Evolutionary conservation across 2,113 vertebrate species (phyloP).

Genomic region (Aegotheles bennettii): DNA sequence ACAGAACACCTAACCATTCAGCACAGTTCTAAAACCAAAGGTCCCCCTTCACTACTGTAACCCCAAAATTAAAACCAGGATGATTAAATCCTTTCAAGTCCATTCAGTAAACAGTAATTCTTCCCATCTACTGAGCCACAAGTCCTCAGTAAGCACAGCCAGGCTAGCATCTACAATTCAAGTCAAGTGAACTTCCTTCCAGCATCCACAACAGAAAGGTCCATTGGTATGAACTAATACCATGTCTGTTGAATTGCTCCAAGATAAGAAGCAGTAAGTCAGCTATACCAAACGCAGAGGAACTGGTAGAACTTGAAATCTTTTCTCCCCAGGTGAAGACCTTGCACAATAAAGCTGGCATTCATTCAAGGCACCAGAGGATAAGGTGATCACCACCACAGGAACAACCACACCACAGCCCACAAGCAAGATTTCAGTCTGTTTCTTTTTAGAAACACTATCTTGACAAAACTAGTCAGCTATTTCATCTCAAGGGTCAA

Average conservation of each 20-base stretch:
- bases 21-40: not conserved
- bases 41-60: not conserved
- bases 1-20: not conserved
- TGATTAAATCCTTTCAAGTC: not conserved
- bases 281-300: not conserved
- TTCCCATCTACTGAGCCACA: not conserved
- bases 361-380: not conserved
- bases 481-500: not conserved
- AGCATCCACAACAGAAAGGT: not conserved
- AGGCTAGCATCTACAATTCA: not conserved
- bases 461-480: not conserved
- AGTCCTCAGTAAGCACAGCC: not conserved
- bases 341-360: not conserved
- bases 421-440: not conserved
- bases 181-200: not conserved
- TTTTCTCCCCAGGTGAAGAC: slow-evolving; percentile 7
- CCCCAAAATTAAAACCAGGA: not conserved
- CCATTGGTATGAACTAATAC: not conserved
- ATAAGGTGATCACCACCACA: not conserved
- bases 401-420: not conserved
- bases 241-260: not conserved
- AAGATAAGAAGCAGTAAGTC: not conserved
- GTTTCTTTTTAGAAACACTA: not conserved
- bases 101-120: not conserved
- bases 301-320: slow-evolving; percentile 47